Conservation (phyloP, 2,797 vertebrate genomes). For the Buceros bicornis region DNA sequence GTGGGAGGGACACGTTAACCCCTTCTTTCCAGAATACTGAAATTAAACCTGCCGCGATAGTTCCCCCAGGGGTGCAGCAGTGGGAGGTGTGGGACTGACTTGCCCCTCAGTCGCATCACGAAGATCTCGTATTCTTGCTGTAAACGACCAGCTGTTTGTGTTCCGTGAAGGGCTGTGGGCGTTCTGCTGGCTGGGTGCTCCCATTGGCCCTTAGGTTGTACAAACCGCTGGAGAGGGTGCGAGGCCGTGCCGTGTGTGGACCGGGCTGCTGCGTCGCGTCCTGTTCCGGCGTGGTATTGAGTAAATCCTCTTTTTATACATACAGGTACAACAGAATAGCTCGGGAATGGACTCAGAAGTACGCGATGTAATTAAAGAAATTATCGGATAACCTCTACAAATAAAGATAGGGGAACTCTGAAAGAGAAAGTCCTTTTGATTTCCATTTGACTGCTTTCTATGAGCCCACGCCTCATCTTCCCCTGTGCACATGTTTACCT, state of each 20-base stretch:
- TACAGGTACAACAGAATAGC: slow-evolving; percentile 99
- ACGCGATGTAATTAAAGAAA: slow-evolving; percentile 98
- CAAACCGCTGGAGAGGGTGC: neutral
- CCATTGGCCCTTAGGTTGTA: neutral
- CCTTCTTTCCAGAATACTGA: neutral
- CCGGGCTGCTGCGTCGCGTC: neutral
- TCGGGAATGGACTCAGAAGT: slow-evolving; percentile 99
- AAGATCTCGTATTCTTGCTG: accelerated
- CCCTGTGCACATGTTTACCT: slow-evolving; percentile 92
- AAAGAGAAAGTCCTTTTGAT: slow-evolving; percentile 96
- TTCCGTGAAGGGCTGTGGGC: neutral
- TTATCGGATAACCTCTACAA: slow-evolving; percentile 94
- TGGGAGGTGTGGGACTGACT: neutral
- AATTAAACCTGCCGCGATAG: neutral
- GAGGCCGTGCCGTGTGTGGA: neutral
- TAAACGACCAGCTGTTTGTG: neutral
- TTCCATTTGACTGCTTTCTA: slow-evolving; percentile 99
- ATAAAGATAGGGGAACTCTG: slow-evolving; percentile 96
- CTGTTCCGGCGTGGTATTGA: slow-evolving; percentile 57
- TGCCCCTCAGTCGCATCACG: neutral
- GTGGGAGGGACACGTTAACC: neutral
- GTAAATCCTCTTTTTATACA: slow-evolving; percentile 74
- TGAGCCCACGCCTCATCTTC: slow-evolving; percentile 96
- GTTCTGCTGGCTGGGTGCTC: neutral
- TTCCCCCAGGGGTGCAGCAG: neutral